Evolutionary conservation across 2,113 vertebrate species (phyloP).

Genomic region (Spheniscus mendiculus): DNA sequence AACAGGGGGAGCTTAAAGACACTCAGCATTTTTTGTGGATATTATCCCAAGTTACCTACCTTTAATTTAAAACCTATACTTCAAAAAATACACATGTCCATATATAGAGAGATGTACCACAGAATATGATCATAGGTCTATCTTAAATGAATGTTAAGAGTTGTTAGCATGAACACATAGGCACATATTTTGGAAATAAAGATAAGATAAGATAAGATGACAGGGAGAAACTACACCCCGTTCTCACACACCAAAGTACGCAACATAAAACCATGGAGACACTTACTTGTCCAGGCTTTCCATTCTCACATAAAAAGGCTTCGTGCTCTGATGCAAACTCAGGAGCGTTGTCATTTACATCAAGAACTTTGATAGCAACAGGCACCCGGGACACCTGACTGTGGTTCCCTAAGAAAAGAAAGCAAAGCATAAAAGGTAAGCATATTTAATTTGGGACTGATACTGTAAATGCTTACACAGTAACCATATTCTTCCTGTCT

Average conservation of each 20-base stretch:
- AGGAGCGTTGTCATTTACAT: constrained; percentile 98
- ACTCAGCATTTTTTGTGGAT: neutral
- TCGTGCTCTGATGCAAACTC: constrained; percentile 94
- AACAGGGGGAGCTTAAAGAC: neutral
- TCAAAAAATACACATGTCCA: neutral
- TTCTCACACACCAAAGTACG: neutral
- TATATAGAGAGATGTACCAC: neutral
- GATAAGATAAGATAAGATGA: neutral
- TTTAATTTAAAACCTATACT: neutral
- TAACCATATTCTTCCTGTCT: neutral
- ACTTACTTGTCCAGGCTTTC: constrained; percentile 94
- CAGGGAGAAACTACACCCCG: neutral
- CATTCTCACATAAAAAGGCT: constrained; percentile 96
- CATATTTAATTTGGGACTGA: neutral
- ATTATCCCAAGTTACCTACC: neutral
- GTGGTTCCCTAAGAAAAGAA: constrained; percentile 87
- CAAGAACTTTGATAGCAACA: constrained; percentile 94
- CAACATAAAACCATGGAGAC: constrained; percentile 41
- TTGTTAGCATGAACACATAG: neutral
- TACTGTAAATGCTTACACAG: neutral
- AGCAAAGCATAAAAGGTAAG: constrained; percentile 32
- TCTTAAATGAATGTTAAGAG: neutral
- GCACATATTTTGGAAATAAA: neutral
- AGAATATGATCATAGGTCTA: neutral
- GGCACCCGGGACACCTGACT: constrained; percentile 94